phyloP scores from a whole-genome alignment of 1,140 invertebrate genomes.

The Planococcus citri region DNA sequence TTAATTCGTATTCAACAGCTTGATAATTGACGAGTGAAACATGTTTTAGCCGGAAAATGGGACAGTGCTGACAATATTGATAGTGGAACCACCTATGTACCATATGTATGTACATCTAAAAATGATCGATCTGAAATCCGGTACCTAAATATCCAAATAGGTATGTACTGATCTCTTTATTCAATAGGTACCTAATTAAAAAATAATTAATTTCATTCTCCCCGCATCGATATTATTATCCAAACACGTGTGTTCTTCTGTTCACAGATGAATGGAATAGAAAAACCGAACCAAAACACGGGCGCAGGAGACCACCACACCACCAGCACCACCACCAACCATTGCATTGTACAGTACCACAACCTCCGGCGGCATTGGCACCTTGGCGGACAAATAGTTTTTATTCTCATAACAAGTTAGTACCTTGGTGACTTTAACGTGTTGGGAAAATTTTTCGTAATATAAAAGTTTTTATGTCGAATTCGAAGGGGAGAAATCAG shows the following conservation, averaged over 20 bases:
- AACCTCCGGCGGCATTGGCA: too few relatives aligned
- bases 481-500: too few relatives aligned
- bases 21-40: too few relatives aligned
- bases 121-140: conserved; percentile 31
- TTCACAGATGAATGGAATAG: conserved; percentile 37
- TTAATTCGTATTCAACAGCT: background rate
- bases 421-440: background rate
- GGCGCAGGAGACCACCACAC: conserved; percentile 47
- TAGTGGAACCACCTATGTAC: too few relatives aligned
- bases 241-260: background rate
- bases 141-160: conserved; percentile 30
- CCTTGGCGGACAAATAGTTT: conserved; percentile 32
- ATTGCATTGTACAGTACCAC: too few relatives aligned
- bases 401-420: conserved; percentile 31
- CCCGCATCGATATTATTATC: too few relatives aligned
- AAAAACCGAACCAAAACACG: conserved; percentile 29
- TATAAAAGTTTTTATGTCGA: conserved; percentile 1
- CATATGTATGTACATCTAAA: conserved; percentile 29
- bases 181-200: background rate
- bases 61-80: conserved; percentile 37
- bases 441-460: conserved; percentile 11
- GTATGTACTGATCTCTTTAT: too few relatives aligned
- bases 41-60: conserved; percentile 39
- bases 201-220: background rate
- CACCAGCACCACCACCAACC: conserved; percentile 51